A percentile compares a stretch with the other conserved stretches of the same genome.
phyloP scores from a whole-genome alignment of 37 sponge, comb jelly and placozoan species.

The Eunapius fragilis region DNA sequence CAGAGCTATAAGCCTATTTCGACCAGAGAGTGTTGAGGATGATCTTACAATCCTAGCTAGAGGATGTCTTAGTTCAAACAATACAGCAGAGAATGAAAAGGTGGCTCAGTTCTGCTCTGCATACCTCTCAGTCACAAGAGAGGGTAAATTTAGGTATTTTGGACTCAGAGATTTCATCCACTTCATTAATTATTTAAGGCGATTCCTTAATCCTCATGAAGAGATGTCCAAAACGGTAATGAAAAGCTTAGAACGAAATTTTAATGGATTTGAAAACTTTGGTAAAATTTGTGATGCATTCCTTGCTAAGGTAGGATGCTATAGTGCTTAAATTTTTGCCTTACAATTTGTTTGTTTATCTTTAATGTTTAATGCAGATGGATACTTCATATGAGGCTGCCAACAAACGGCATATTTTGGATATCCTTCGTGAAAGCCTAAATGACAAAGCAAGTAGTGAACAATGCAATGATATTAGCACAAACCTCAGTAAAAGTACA shows the following conservation, averaged over 20 bases:
- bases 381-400: not conserved
- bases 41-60: slow-evolving; percentile 47
- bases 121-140: too few species aligned
- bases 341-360: too few species aligned
- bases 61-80: slow-evolving; percentile 12
- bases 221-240: not conserved
- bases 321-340: too few species aligned
- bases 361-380: too few species aligned
- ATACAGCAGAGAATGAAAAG: not conserved
- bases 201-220: not conserved
- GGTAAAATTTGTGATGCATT: not conserved
- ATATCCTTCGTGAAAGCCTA: not conserved
- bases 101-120: not conserved
- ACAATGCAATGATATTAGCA: too few species aligned
- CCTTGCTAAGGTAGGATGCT: slow-evolving; percentile 5
- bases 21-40: slow-evolving; percentile 19
- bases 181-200: slow-evolving; percentile 45
- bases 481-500: not conserved
- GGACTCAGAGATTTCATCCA: slow-evolving; percentile 70
- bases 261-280: slow-evolving; percentile 35
- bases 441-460: not conserved
- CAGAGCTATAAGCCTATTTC: slow-evolving; percentile 66
- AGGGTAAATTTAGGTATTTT: slow-evolving; percentile 6
- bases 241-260: slow-evolving; percentile 56
- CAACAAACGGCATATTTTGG: not conserved